Evolutionary conservation across 2,888 invertebrate species (phyloP).

Genomic region (Campopleginae sp.): DNA sequence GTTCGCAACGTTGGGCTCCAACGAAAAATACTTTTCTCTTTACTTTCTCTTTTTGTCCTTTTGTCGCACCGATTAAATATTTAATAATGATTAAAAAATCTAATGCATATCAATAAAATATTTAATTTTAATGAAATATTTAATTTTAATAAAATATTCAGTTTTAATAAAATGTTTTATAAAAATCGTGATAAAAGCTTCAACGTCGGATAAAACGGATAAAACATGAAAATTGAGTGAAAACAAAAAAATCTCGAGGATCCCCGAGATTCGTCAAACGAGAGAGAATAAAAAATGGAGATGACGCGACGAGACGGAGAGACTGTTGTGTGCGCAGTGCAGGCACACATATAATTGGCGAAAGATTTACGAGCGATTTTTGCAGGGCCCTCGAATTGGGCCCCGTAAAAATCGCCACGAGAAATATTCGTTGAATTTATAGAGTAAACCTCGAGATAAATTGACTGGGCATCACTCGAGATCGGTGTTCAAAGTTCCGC

Average conservation of each 20-base stretch:
- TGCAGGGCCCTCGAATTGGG: constrained; percentile 20
- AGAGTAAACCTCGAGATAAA: constrained; percentile 42
- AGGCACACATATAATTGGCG: constrained; percentile 58
- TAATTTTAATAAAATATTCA: no score
- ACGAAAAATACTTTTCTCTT: no score
- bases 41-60: no score
- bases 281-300: constrained; percentile 56
- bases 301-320: constrained; percentile 41
- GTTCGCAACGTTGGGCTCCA: no score
- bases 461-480: constrained; percentile 50
- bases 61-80: no score
- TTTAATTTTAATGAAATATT: no score
- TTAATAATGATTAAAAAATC: no score
- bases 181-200: no score
- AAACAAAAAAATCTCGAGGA: constrained; percentile 27
- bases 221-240: constrained; percentile 51
- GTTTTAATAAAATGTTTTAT: no score
- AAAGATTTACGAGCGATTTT: constrained; percentile 54
- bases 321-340: neutral
- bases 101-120: no score
- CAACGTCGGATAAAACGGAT: no score
- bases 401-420: neutral
- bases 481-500: constrained; percentile 50
- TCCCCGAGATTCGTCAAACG: constrained; percentile 55
- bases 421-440: constrained; percentile 46